Conservation (phyloP, 2,113 vertebrate species). For the Pseudorhombus dupliciocellatus region DNA sequence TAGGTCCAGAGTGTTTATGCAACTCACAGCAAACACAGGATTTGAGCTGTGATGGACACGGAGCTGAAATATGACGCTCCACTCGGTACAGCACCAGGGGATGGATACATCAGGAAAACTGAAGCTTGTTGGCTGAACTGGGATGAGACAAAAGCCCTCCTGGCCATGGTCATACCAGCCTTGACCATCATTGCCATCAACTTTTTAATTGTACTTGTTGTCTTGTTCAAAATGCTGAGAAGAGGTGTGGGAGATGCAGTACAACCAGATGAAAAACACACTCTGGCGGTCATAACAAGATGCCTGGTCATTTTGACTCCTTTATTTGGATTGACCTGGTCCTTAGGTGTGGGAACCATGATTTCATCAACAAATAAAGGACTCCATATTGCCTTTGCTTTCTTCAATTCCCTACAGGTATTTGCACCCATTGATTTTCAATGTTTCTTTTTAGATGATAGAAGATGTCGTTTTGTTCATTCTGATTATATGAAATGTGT, state of each 20-base stretch:
- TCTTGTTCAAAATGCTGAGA: slow-evolving; percentile 83
- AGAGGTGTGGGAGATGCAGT: slow-evolving; percentile 71
- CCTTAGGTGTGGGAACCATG: slow-evolving; percentile 84
- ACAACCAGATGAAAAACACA: slow-evolving; percentile 75
- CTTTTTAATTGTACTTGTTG: slow-evolving; percentile 81
- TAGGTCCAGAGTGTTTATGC: slow-evolving; percentile 34
- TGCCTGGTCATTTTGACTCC: slow-evolving; percentile 87
- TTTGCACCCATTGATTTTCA: background rate
- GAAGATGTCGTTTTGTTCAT: background rate
- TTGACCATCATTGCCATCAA: slow-evolving; percentile 86
- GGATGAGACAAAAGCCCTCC: slow-evolving; percentile 82
- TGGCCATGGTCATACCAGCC: slow-evolving; percentile 87
- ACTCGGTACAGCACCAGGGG: slow-evolving; percentile 72
- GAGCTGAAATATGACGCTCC: background rate
- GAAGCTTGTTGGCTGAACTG: slow-evolving; percentile 90
- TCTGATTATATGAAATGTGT: background rate
- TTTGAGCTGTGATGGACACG: slow-evolving; percentile 1
- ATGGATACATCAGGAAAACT: slow-evolving; percentile 74
- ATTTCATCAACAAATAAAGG: slow-evolving; percentile 45
- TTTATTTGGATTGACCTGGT: slow-evolving; percentile 89
- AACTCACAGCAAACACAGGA: slow-evolving; percentile 12
- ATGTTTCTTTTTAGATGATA: background rate
- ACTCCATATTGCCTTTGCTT: slow-evolving; percentile 83
- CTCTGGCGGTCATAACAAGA: slow-evolving; percentile 82
- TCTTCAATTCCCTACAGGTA: slow-evolving; percentile 91